phyloP scores from a whole-genome alignment of 2,797 vertebrate genomes.

The Falco rusticolus region DNA sequence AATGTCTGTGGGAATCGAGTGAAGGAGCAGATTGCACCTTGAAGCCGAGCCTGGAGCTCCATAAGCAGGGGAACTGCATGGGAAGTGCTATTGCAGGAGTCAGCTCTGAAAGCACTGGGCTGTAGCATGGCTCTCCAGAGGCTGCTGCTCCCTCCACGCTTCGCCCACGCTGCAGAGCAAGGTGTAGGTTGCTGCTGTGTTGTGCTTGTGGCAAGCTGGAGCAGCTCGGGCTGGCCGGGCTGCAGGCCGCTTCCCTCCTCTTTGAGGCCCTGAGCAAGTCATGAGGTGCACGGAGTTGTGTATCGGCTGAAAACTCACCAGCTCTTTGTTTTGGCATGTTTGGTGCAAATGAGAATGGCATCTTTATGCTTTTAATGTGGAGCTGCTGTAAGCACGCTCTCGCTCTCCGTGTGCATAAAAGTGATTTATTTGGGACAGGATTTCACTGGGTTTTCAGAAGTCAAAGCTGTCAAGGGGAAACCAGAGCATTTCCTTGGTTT shows the following conservation, averaged over 20 bases:
- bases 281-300: neutral
- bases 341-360: neutral
- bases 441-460: neutral
- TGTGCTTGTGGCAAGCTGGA: neutral
- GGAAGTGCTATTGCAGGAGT: neutral
- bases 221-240: neutral
- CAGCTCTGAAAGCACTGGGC: neutral
- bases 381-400: neutral
- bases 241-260: neutral
- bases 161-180: neutral
- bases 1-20: neutral
- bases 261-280: neutral
- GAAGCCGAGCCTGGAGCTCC: neutral
- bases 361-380: neutral
- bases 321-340: neutral
- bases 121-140: rapidly evolving
- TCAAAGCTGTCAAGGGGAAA: neutral
- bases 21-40: neutral
- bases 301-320: neutral
- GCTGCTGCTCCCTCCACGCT: neutral
- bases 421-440: neutral
- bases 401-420: neutral
- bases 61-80: neutral
- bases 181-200: neutral
- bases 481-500: rapidly evolving